Base-by-base conservation (phyloP, 2,113 vertebrate species). In the Hoplias malabaricus region DNA sequence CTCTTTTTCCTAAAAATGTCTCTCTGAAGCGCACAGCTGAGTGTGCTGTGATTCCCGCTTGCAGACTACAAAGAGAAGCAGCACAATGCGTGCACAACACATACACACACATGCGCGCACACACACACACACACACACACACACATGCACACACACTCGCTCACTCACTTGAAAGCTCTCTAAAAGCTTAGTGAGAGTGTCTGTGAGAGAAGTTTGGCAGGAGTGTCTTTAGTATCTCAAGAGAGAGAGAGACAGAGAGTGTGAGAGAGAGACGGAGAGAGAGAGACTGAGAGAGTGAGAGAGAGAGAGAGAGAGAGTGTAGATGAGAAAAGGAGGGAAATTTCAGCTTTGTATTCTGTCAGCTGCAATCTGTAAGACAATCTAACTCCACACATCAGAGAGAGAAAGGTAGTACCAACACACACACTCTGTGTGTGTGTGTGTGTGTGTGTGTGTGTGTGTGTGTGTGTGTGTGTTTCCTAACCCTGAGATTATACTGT, bases 331-430 rank as follows among this genome's bases (percentile, higher is more conserved):
- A 9, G 23, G 12, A 69, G 67, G 31, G 74, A 69, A 27, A 16
- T 29, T 62, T 56, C 34, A 66, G 43, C 16, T 56, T 88, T 89
- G 86, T 89, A 83, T 88, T 87, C 86, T 84, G 73, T 83, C 77
- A 61, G 57, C 74, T 59, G 75, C 77, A 80, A 88, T 88, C 80
- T 85, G 84, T 86, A 88, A 88, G 88, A 88, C 88, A 90, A 86
- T 87, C 76, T 29, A 75, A 46, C 33, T 50, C 73, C 81, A 78
- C 27, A 23, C 42, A 73, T 72, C 34, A 29, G 25, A 84, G 86
- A 88, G 81, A 57, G 79, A 81, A 38, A 25, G 46, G 59, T 50
- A 36, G 14, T 54, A 69, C 27, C 83, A 78, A 73, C 77, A 84
- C 83, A 73, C 75, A 67, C 71, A 62, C 23, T 1, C 40, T 67